Base-by-base conservation (phyloP, 2,888 invertebrate genomes). In the Axea sp. region DNA sequence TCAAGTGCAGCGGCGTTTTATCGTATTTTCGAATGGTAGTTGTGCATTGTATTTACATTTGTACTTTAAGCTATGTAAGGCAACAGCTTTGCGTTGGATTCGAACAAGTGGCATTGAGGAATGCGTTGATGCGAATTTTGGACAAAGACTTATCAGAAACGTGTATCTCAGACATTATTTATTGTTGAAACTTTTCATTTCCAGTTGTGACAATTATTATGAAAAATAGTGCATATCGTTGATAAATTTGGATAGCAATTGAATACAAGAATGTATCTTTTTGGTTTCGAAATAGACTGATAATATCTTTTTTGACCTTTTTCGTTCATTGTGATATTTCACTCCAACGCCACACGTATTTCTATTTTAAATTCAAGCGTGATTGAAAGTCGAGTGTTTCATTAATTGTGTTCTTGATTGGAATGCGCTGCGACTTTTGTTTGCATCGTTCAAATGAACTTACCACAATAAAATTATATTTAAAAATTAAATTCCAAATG, bases 391-490 rank as follows among this genome's bases (percentile, higher is more conserved):
- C 33, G 31, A 22, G 33, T 26, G 45, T 59, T 59, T 28, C 59
- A 59, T 59, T 59, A 59, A 59, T 17, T 45, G 35, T 41, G 35
- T 45, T 33, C 59, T 43, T 59, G 59, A 59, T 59, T 59, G 59
- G 45, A 45, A 59, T 59, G 57, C 57, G 11, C 31, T 57, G 30
- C 9, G 41, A 22, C 24, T 41, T 57, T 43, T 57, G 57, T 57
- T 41, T 43, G 41, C 9, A 12, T 7, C 22, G 3, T 15, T 24
- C 30, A 31, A 57, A 57, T 57, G 28, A 57, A 41, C 31, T 31
- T 8, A 1, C 1, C 3, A 19, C 14, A 57, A 31, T 43, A 31
- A 39, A 57, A 57, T 57, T 41, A 57, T 57, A 43, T 57, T 39
- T 31, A 5, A 9, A 22, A 31, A 43, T 7, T 31, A 12, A 22